These are phyloP conservation scores for Hemistola chrysoprasaria DNA, from an alignment of 2,888 invertebrate species.

Conservation along the genomic window DNA sequence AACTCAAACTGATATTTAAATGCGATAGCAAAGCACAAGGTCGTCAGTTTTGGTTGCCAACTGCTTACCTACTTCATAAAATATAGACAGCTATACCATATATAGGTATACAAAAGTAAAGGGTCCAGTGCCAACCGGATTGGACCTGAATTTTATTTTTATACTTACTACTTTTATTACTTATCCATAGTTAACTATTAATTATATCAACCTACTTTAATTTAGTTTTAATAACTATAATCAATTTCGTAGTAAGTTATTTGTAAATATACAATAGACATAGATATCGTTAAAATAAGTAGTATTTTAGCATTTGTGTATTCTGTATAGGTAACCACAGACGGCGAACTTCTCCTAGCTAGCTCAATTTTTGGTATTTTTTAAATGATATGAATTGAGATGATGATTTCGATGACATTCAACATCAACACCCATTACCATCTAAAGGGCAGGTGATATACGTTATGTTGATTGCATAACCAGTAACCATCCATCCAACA, in stretches of 20 bases:
- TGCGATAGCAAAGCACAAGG: slow-evolving; percentile 14
- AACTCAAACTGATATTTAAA: slow-evolving; percentile 14
- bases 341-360: slow-evolving; percentile 31
- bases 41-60: slow-evolving; percentile 7
- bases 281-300: slow-evolving; percentile 20
- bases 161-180: too few species aligned
- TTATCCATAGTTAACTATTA: too few species aligned
- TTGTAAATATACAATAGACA: slow-evolving; percentile 2
- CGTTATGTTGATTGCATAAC: slow-evolving; percentile 54
- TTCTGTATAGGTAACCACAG: slow-evolving; percentile 27
- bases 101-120: too few species aligned
- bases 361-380: slow-evolving; percentile 10
- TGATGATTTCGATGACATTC: slow-evolving; percentile 20
- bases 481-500: slow-evolving; percentile 11
- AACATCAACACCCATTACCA: slow-evolving; percentile 26
- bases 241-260: slow-evolving; percentile 9
- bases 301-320: slow-evolving; percentile 20
- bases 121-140: too few species aligned
- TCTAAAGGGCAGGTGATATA: slow-evolving; percentile 53
- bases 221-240: slow-evolving; percentile 2
- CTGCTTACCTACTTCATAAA: too few species aligned
- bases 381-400: slow-evolving; percentile 31
- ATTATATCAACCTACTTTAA: not conserved
- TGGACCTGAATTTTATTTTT: too few species aligned
- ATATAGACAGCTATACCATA: too few species aligned